phyloP scores from a whole-genome alignment of 2,797 vertebrate species.

The Leptatherina wallacei region DNA sequence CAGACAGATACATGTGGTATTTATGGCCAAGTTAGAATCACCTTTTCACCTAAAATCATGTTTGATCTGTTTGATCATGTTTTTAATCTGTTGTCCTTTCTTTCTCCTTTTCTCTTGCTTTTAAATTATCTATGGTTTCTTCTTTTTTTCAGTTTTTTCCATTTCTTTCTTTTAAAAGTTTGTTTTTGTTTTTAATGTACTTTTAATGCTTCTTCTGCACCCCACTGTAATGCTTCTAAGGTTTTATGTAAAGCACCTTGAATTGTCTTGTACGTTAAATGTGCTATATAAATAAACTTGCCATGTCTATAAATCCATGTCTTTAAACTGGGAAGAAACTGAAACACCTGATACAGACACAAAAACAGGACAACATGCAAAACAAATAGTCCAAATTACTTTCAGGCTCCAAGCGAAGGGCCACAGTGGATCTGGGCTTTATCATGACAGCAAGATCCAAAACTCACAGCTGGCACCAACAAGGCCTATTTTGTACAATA shows the following conservation, averaged over 20 bases:
- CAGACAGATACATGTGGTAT: background rate
- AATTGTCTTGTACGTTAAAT: no score
- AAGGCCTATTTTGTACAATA: background rate
- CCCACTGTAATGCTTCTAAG: no score
- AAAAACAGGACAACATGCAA: background rate
- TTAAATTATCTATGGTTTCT: no score
- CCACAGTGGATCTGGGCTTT: background rate
- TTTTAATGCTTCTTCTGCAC: no score
- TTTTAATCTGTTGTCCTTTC: no score
- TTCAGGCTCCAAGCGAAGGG: constrained; percentile 7
- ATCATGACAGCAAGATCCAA: background rate
- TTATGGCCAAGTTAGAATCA: background rate
- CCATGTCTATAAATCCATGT: background rate
- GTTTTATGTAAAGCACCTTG: no score
- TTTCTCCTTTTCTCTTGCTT: no score
- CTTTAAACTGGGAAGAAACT: background rate
- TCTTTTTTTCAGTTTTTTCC: no score
- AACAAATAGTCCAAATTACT: background rate
- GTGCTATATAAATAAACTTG: no score
- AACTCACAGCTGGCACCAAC: background rate
- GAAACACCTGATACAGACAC: background rate
- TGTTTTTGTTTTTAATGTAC: no score
- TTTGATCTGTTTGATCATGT: no score
- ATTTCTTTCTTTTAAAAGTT: no score
- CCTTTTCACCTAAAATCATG: background rate